Evolutionary conservation across 30 jellyfish, hydroid and myxozoan species (phyloP), one percentile per base, ranked within the genome.

Genomic region (Aurelia sp.): DNA sequence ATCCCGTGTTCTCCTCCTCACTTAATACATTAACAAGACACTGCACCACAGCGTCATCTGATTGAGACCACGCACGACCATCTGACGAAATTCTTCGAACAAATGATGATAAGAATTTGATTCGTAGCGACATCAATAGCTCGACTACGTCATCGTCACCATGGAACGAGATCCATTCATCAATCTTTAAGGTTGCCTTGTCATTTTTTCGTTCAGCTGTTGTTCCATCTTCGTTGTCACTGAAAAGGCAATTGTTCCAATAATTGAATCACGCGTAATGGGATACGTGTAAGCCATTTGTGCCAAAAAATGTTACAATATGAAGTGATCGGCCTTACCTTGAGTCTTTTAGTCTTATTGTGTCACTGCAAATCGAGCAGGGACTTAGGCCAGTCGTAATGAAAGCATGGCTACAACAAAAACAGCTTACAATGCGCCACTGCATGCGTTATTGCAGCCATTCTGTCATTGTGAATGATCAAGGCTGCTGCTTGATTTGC

Each of bases 91-190:
- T 82, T 50, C 87, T 82, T 71, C 92, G 91, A 66, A 89, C 67
- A 71, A 93, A 84, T 53, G 92, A 78, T 10, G 96, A 72, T 23
- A 82, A 62, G 57, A 93, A 88, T 74, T 93, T 93, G 62, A 84
- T 78, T 48, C 93, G 71, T 71, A 88, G 70, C 80, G 81, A 17
- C 74, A 96, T 58, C 48, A 87, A 50, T 64, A 90, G 71, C 90
- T 88, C 74, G 64, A 93, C 37, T 13, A 89, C 83, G 52, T 74
- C 88, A 71, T 88, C 96, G 37, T 93, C 98, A 41, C 96, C 98
- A 60, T 96, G 89, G 84, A 93, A 93, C 11, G 94, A 35, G 19
- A 93, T 82, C 98, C 98, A 93, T 37, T 93, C 97, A 51, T 93
- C 98, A 62, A 93, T 84, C 69, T 90, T 82, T 50, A 90, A 78